Evolutionary conservation across 2,797 vertebrate species (phyloP).

Genomic region (Cyclopterus lumpus): DNA sequence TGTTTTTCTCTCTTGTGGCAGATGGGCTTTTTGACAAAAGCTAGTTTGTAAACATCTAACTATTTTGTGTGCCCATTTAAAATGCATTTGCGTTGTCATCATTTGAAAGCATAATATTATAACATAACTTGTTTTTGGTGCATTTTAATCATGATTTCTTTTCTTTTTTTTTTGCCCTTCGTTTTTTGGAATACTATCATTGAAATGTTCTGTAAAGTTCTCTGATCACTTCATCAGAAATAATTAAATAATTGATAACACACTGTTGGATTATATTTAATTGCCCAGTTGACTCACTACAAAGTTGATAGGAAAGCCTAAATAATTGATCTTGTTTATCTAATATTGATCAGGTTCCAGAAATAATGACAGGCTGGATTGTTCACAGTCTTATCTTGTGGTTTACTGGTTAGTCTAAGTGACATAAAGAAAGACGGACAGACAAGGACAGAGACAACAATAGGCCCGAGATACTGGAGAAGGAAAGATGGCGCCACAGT

Average conservation of each 20-base stretch:
- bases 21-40: neutral
- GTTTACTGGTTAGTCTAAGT: slow-evolving; percentile 15
- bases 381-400: slow-evolving; percentile 11
- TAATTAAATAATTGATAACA: neutral
- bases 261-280: neutral
- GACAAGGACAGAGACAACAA: slow-evolving; percentile 65
- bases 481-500: slow-evolving; percentile 43
- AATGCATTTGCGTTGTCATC: neutral
- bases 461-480: slow-evolving; percentile 61
- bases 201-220: neutral
- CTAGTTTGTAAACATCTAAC: slow-evolving; percentile 4
- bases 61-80: neutral
- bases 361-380: neutral
- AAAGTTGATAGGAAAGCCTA: slow-evolving; percentile 3
- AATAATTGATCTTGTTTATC: slow-evolving; percentile 17
- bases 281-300: neutral
- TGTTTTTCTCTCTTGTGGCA: neutral
- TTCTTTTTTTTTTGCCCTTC: neutral
- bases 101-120: neutral
- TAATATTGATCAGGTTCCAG: neutral
- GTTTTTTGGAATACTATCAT: neutral
- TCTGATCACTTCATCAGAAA: neutral
- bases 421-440: slow-evolving; percentile 23
- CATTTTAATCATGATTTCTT: neutral
- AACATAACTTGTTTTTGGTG: neutral